A percentile compares a stretch with the other conserved stretches of the same genome.
These are phyloP conservation scores for Tadarida brasiliensis DNA, from an alignment of 2,797 vertebrate genomes.

Conservation along the genomic window DNA sequence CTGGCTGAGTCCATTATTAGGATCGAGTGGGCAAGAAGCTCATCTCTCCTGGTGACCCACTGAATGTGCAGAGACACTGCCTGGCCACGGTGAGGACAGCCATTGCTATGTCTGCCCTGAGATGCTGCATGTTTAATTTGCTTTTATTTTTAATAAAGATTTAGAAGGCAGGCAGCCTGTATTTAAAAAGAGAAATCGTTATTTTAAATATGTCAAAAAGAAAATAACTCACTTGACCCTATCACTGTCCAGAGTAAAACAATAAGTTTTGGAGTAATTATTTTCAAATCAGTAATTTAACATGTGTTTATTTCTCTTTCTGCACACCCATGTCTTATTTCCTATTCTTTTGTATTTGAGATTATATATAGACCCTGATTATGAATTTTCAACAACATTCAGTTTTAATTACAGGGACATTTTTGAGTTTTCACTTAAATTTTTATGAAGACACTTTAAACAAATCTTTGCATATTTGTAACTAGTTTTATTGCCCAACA, in stretches of 20 bases:
- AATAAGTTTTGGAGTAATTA: neutral
- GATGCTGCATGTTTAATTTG: no score
- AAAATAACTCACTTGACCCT: neutral
- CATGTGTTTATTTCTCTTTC: neutral
- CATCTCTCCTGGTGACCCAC: no score
- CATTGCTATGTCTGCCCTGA: no score
- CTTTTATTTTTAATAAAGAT: neutral
- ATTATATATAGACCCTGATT: neutral
- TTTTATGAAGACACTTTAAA: neutral
- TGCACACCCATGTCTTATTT: neutral
- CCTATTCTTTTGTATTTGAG: neutral
- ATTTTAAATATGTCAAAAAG: neutral
- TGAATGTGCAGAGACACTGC: no score
- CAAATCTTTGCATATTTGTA: neutral
- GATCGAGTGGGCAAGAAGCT: no score
- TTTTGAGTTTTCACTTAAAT: slow-evolving; percentile 3
- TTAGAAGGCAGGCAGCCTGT: neutral
- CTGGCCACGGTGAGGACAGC: no score
- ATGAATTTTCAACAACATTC: neutral
- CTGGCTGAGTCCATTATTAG: no score
- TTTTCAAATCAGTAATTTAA: neutral
- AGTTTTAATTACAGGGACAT: neutral
- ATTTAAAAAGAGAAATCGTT: neutral
- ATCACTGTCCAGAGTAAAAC: neutral
- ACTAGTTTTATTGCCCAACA: neutral